Evolutionary conservation across 2,113 vertebrate species (phyloP), one percentile per base, ranked within the genome.

Genomic region (Synodontis membranacea): DNA sequence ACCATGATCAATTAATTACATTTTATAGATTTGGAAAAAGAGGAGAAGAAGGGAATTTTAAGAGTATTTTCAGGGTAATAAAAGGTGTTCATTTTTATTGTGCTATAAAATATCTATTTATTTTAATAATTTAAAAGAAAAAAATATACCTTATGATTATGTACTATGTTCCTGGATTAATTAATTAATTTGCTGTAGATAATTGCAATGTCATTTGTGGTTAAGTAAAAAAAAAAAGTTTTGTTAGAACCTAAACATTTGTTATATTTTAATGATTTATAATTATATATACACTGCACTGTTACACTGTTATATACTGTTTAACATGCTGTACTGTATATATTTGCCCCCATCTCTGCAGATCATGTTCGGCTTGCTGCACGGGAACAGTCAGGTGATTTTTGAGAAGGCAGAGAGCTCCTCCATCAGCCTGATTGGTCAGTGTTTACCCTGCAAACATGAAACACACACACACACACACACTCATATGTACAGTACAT

Each of bases 381-480:
- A 98, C 89, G 95, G 95, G 75, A 97, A 99, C 93, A 98, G 98
- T 91, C 97, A 99, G 90, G 97, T 99, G 93, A 94, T 97, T 85
- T 99, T 99, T 93, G 98, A 99, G 91, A 99, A 99, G 92, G 94
- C 97, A 1, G 97, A 98, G 89, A 97, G 88, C 89, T 99, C 98
- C 0, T 96, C 97, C 19, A 91, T 99, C 28, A 97, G 94, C 82
- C 95, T 99, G 83, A 94, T 96, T 0, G 98, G 98, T 99, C 92
- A 97, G 97, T 95, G 72, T 82, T 52, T n/a, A 14, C 21, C 37
- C 44, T 46, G 0, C n/a, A 56, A 14, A 83, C 76, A 56, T 31
- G 12, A 3, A 79, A 31, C 10, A 42, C 25, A 25, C 21, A 5
- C 58, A 31, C 10, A 44, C 42, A 52, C 37, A 85, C 64, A 7